Base-by-base conservation (phyloP, 1,140 invertebrate genomes). In the Tetramorium parvispinum region DNA sequence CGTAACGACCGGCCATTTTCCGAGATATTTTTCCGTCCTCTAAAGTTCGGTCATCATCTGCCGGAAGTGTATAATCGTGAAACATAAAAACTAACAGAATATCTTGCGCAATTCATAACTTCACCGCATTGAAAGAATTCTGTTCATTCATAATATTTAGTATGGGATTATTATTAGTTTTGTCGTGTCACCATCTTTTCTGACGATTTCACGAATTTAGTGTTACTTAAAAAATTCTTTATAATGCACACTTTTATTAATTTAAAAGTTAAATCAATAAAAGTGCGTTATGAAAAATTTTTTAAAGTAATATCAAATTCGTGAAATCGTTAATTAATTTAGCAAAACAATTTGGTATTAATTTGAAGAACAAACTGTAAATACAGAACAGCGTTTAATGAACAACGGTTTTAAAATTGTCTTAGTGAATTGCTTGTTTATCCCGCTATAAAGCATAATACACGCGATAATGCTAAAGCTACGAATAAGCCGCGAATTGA, bases 1-100 rank as follows among this genome's bases (percentile, higher is more conserved):
- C 63, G 71, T 79, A 78, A 88, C 75, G 40, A 59, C 37, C 51
- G 63, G 51, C 82, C 61, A 86, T 87, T 86, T 78, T 78, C 83
- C 70, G 46, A 75, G 55, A 70, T 82, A 61, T 71, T 85, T 87
- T 87, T 68, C 66, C 59, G 21, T 49, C 51, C 70, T 75, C 18
- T 77, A 85, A 77, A 85, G 66, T 87, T 76, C 81, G 32, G 18
- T 21, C 82, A 53, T 76, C 59, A 51, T 78, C 37, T 13, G 13
- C 21, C 16, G 73, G 27, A 49, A 61, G n/a, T 49, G 8, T 49
- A 57, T 66, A 16, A 43, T 73, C 51, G 13, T 73, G 32, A 7
- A 13, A 32, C 13, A 43, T 76, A 65, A 85, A 75, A 27, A 11
- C 13, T 43, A 51, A 63, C 24, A 1, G 63, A 37, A 68, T 68